Evolutionary conservation across 2,113 vertebrate genomes (phyloP).

Genomic region (Pungitius pungitius): DNA sequence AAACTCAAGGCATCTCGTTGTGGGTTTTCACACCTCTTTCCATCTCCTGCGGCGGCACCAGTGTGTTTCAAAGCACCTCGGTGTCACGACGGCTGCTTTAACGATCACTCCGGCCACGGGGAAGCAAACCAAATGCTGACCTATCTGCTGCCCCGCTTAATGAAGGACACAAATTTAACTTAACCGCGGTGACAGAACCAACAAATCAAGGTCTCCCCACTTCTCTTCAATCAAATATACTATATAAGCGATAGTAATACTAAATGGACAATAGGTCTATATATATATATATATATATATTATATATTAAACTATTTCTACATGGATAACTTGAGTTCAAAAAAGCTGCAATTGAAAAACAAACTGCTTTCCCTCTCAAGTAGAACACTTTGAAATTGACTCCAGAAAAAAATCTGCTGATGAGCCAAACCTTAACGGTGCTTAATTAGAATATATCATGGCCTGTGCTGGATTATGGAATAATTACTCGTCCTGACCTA

Average conservation of each 20-base stretch:
- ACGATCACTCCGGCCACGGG: constrained; percentile 1
- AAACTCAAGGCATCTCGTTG: constrained; percentile 10
- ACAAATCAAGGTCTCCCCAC: background rate
- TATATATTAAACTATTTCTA: background rate
- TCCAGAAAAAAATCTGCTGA: background rate
- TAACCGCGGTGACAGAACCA: background rate
- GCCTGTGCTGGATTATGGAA: constrained; percentile 24
- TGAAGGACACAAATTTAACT: background rate
- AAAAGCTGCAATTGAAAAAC: background rate
- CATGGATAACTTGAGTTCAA: background rate
- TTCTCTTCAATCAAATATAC: background rate
- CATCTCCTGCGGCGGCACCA: background rate
- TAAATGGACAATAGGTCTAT: background rate
- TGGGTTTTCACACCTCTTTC: constrained; percentile 32
- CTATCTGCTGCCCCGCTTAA: background rate
- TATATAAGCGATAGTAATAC: too few relatives aligned
- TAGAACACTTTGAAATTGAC: constrained; percentile 24
- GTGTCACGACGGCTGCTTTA: background rate
- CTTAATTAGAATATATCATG: constrained; percentile 18
- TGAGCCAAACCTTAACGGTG: background rate
- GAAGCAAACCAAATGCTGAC: background rate
- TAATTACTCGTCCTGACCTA: constrained; percentile 32
- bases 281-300: background rate
- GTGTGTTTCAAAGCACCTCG: constrained; percentile 6
- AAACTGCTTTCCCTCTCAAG: background rate